These are phyloP conservation scores for Crotophaga sulcirostris DNA, from an alignment of 2,113 vertebrate species.

Conservation along the genomic window DNA sequence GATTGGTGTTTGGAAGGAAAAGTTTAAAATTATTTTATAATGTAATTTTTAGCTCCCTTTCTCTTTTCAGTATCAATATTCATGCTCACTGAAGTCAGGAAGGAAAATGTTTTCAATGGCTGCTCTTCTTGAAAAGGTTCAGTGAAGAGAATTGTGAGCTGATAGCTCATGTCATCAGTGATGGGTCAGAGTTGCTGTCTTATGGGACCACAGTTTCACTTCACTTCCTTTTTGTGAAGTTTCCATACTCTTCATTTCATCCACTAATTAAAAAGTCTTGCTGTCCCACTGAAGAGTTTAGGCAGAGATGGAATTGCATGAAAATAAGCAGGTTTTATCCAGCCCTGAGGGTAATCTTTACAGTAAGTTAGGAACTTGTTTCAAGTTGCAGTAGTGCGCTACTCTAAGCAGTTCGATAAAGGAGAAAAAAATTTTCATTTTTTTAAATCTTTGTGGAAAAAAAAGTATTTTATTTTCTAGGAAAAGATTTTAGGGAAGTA, in stretches of 20 bases:
- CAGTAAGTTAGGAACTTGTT: conserved; percentile 13
- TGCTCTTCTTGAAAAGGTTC: background rate
- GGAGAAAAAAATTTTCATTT: too few relatives aligned
- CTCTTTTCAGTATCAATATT: background rate
- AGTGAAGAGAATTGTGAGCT: background rate
- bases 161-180: background rate
- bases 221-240: background rate
- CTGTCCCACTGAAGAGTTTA: background rate
- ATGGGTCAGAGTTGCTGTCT: background rate
- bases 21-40: background rate
- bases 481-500: background rate
- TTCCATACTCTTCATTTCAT: background rate
- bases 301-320: background rate
- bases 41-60: background rate
- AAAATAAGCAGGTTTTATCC: conserved; percentile 20
- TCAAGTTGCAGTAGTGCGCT: background rate
- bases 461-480: background rate
- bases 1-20: background rate
- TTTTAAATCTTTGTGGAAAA: too few relatives aligned
- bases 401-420: conserved; percentile 38
- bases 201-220: background rate
- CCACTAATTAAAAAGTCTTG: background rate
- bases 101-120: background rate
- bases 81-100: background rate
- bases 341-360: background rate